Conservation (phyloP, 1,140 invertebrate genomes). For the Eubasilissa regina region DNA sequence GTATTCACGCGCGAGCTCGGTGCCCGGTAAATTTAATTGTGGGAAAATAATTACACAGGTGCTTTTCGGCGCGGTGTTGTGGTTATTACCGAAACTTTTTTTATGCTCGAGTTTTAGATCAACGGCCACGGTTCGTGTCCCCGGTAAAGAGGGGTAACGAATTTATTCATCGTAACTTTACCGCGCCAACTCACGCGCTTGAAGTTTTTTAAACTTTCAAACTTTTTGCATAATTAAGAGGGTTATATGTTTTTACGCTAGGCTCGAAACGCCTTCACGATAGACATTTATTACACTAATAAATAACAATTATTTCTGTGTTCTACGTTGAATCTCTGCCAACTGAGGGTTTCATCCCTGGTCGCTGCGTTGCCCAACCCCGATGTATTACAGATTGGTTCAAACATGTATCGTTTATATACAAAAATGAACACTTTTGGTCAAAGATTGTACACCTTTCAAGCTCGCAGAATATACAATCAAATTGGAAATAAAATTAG, state of each 20-base stretch:
- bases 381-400: no score
- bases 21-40: background rate
- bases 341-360: no score
- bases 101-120: background rate
- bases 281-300: background rate
- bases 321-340: no score
- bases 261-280: background rate
- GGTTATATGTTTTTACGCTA: background rate
- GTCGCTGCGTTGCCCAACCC: no score
- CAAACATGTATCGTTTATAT: no score
- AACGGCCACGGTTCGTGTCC: conserved; percentile 25
- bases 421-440: no score
- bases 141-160: conserved; percentile 27
- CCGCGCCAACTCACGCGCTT: conserved; percentile 4
- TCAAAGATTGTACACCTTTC: no score
- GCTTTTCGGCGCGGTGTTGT: background rate
- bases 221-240: background rate
- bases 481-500: no score
- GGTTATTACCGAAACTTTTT: conserved; percentile 9
- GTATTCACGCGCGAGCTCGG: background rate
- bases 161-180: conserved; percentile 17
- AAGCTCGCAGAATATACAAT: no score
- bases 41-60: background rate
- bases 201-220: background rate
- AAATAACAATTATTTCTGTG: no score